A percentile compares a stretch with the other conserved stretches of the same genome.
phyloP scores from a whole-genome alignment of 2,888 invertebrate genomes.

The Epinotia brunnichana region DNA sequence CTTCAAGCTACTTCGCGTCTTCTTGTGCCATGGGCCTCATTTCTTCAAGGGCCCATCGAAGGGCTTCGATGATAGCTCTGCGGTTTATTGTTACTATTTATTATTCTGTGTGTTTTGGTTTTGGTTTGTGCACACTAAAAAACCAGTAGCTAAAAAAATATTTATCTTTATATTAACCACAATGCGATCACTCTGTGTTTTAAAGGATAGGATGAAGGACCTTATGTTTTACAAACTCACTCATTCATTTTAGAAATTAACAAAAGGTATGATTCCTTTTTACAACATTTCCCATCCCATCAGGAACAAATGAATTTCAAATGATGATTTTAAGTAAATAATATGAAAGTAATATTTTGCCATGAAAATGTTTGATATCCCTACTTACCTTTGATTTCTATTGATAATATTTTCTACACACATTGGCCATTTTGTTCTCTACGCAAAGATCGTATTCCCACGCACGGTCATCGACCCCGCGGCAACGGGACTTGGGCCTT shows the following conservation, averaged over 20 bases:
- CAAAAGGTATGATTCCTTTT: too few species aligned
- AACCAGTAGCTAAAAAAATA: too few species aligned
- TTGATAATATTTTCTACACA: conserved; percentile 32
- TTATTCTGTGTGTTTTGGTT: not conserved
- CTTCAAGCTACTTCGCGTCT: not conserved
- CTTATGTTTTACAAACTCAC: too few species aligned
- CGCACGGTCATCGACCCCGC: conserved; percentile 64
- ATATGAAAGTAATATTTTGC: too few species aligned
- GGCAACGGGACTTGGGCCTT: conserved; percentile 68
- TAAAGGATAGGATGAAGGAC: too few species aligned
- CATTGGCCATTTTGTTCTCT: conserved; percentile 35
- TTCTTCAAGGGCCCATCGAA: conserved; percentile 11
- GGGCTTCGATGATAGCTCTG: conserved; percentile 14
- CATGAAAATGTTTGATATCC: not conserved
- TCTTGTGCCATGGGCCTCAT: not conserved
- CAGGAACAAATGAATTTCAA: too few species aligned
- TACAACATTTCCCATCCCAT: too few species aligned
- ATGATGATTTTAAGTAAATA: too few species aligned
- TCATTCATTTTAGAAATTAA: too few species aligned
- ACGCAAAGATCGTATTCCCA: conserved; percentile 65
- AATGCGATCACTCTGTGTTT: too few species aligned
- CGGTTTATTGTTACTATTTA: conserved; percentile 29
- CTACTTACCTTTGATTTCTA: conserved; percentile 2
- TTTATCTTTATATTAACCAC: too few species aligned
- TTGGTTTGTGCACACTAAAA: not conserved